Evolutionary conservation across 2,113 vertebrate genomes (phyloP).

Genomic region (Trematomus loennbergii): DNA sequence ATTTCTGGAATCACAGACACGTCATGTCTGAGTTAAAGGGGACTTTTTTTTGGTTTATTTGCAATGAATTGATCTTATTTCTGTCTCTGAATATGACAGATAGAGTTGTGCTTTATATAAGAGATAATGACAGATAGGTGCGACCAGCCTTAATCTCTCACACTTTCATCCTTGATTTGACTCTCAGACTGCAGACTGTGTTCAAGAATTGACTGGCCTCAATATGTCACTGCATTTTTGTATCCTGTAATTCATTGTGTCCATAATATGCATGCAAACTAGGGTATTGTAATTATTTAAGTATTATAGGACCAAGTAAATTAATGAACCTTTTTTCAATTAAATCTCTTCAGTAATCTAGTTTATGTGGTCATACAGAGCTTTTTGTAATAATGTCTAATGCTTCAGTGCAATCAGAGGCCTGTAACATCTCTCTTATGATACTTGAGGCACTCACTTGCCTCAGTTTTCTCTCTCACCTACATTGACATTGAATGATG

Average conservation of each 20-base stretch:
- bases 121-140: constrained; percentile 27
- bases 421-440: neutral
- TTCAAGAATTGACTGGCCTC: constrained; percentile 55
- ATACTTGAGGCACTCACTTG: neutral
- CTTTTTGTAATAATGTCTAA: neutral
- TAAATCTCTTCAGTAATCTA: constrained; percentile 10
- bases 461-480: neutral
- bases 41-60: neutral
- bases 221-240: constrained; percentile 60
- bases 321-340: constrained; percentile 1
- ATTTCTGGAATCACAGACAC: constrained; percentile 24
- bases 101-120: constrained; percentile 10
- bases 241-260: neutral
- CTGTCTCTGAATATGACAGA: constrained; percentile 21
- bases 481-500: constrained; percentile 28
- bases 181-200: constrained; percentile 32
- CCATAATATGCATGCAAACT: constrained; percentile 24
- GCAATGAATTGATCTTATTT: constrained; percentile 47
- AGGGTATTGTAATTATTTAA: neutral
- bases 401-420: constrained; percentile 7
- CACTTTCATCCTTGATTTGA: constrained; percentile 59
- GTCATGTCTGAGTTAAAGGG: constrained; percentile 6
- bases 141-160: constrained; percentile 45
- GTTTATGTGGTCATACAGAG: constrained; percentile 9
- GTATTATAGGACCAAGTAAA: constrained; percentile 3